Conservation (phyloP, 2,888 invertebrate genomes). For the Gymnoscelis rufifasciata region DNA sequence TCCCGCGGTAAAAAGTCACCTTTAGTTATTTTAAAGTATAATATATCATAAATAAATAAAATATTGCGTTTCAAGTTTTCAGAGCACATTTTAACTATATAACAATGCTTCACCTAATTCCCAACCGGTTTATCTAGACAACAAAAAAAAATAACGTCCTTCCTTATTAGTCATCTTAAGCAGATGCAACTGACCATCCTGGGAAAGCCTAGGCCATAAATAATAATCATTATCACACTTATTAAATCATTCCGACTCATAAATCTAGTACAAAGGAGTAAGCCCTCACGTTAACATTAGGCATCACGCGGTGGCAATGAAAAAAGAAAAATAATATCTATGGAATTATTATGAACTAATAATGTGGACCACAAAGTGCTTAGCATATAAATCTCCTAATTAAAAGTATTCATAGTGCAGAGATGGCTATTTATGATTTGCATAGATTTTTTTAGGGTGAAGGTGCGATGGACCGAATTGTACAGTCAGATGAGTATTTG, state of each 20-base stretch:
- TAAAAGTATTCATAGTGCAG: slow-evolving; percentile 62
- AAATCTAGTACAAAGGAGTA: slow-evolving; percentile 73
- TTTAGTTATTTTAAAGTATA: too few species aligned
- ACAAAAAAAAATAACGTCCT: slow-evolving; percentile 1
- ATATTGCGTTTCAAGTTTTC: too few species aligned
- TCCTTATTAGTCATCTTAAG: slow-evolving; percentile 24
- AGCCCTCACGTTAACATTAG: slow-evolving; percentile 59
- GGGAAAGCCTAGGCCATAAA: slow-evolving; percentile 57
- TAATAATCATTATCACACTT: slow-evolving; percentile 64
- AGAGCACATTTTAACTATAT: too few species aligned
- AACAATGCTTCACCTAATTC: too few species aligned
- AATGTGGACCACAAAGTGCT: slow-evolving; percentile 72
- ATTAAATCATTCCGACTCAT: slow-evolving; percentile 69
- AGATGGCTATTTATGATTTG: slow-evolving; percentile 60
- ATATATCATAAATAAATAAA: too few species aligned
- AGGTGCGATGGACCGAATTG: slow-evolving; percentile 20
- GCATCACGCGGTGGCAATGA: slow-evolving; percentile 42
- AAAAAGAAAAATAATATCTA: slow-evolving; percentile 14
- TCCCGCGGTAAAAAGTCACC: too few species aligned
- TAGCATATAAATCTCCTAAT: slow-evolving; percentile 79
- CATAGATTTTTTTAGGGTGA: slow-evolving; percentile 53
- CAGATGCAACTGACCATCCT: slow-evolving; percentile 43
- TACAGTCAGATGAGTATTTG: slow-evolving; percentile 17
- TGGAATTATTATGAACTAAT: slow-evolving; percentile 60
- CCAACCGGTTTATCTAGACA: too few species aligned